Evolutionary conservation across 2,888 invertebrate genomes (phyloP), one percentile per base, ranked within the genome.

Genomic region (Epiperipatus broadwayi): DNA sequence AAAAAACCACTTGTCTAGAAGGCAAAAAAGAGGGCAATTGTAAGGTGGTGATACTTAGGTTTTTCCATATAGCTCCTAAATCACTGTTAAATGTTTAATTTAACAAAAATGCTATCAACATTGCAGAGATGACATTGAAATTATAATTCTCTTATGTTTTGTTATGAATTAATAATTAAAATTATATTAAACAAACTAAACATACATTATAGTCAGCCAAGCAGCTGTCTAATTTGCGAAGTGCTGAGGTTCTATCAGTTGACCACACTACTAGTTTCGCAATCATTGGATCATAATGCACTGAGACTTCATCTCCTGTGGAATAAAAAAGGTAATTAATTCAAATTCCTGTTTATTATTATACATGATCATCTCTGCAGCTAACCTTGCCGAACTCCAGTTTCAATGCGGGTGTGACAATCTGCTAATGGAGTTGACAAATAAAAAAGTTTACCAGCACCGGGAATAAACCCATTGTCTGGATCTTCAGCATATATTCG

Each of bases 221-320:
- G 52, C 77, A 72, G 1, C 70, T 61, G 48, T 70, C 68, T 15
- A 91, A 69, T 54, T 78, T 77, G 37, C 72, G 71, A 1, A 95
- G 65, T 0, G 91, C 89, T 50, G 79, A 74, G 4, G 59, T 59
- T 41, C 91, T 68, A 55, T 84, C 73, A 45, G 73, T 70, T 4
- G 83, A 89, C 91, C 91, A 93, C 3, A 91, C 89, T 1, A 95
- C 80, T 19, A 99, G 65, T 62, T 99, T 97, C 1, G 97, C 95
- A 50, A 99, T 97, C 95, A 99, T 95, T 0, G 97, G 97, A 63
- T 99, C 97, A 58, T 99, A 99, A 64, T 93, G 83, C 0, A 97
- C 84, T 0, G 93, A 85, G 0, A 97, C 93, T 52, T 89, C 81
- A 56, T 95, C 93, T 1, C 87, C 84, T 65, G 44, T n/a, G n/a